These are phyloP conservation scores for Oreochromis mossambicus DNA, from an alignment of 2,797 vertebrate genomes.

Conservation along the genomic window DNA sequence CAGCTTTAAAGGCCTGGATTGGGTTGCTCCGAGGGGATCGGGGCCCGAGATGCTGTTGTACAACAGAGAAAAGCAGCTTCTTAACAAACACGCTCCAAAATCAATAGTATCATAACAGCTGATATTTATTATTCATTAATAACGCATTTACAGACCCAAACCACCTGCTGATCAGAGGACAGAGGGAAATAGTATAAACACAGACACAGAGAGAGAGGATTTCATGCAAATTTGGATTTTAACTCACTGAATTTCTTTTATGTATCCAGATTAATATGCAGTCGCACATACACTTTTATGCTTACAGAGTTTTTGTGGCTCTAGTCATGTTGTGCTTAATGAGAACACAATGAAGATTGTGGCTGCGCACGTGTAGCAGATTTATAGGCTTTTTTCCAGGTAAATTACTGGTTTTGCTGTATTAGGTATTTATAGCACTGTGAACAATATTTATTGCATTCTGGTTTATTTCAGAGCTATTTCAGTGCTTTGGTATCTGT, in stretches of 20 bases:
- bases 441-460: not conserved
- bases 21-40: conserved; percentile 23
- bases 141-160: conserved; percentile 63
- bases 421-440: not conserved
- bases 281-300: fast-evolving
- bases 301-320: not conserved
- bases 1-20: conserved; percentile 1
- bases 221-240: not conserved
- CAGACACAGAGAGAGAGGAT: not conserved
- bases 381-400: not conserved
- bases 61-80: conserved; percentile 65
- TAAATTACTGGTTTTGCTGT: not conserved
- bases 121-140: conserved; percentile 83
- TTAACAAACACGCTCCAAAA: conserved; percentile 75
- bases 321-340: not conserved
- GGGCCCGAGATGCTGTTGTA: conserved; percentile 50
- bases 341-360: fast-evolving
- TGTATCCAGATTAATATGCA: not conserved
- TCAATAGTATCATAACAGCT: conserved; percentile 81
- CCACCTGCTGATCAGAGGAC: conserved; percentile 62
- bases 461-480: not conserved
- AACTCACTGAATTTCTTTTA: not conserved
- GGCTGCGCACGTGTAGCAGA: not conserved
- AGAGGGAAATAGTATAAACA: not conserved
- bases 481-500: not conserved